Percentiles rank a stretch among this genome's conserved stretches.
Conservation (phyloP, 2,113 vertebrate species). For the Eretmochelys imbricata region DNA sequence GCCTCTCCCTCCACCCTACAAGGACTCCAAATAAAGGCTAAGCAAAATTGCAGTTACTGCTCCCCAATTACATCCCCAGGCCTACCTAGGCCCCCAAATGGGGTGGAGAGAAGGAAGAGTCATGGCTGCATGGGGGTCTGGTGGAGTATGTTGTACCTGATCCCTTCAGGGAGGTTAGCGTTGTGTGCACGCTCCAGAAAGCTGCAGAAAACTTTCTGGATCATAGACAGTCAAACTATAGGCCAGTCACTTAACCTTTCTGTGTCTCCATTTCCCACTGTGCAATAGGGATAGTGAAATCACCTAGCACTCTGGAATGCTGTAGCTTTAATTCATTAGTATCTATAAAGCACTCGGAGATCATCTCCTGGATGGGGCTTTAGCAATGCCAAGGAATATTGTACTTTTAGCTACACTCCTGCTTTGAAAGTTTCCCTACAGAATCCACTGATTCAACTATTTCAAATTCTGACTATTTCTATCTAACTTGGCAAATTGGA, state of each 20-base stretch:
- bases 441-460: background rate
- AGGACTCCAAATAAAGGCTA: background rate
- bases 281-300: constrained; percentile 54
- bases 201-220: background rate
- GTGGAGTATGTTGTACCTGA: background rate
- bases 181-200: background rate
- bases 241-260: constrained; percentile 3
- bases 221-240: constrained; percentile 39
- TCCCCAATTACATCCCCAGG: background rate
- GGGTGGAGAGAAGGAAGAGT: background rate
- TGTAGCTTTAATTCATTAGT: constrained; percentile 55
- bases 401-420: background rate
- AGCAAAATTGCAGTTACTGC: background rate
- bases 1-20: background rate
- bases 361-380: background rate
- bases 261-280: constrained; percentile 12
- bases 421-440: background rate
- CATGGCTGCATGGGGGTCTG: background rate
- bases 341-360: constrained; percentile 44
- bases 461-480: background rate
- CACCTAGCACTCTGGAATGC: constrained; percentile 31
- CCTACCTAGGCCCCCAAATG: rapidly evolving
- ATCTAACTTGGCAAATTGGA: constrained; percentile 10
- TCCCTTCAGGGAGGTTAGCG: background rate
- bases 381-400: background rate